phyloP scores from a whole-genome alignment of 1,140 invertebrate genomes.

The Halotydeus destructor region DNA sequence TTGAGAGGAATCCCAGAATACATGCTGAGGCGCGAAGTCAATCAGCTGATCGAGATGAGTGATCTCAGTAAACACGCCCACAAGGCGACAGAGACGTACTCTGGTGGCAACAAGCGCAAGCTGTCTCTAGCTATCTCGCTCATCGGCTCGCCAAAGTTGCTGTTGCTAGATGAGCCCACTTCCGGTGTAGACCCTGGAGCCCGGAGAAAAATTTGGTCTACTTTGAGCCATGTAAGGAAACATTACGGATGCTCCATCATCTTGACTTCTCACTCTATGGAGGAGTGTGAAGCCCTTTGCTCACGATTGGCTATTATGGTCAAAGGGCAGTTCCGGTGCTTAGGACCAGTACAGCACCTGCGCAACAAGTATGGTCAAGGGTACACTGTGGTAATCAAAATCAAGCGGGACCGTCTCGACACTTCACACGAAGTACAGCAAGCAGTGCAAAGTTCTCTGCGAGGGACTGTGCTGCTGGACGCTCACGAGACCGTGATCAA shows the following conservation, averaged over 20 bases:
- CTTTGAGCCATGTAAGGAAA: conserved; percentile 32
- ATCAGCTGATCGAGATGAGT: conserved; percentile 17
- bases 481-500: conserved; percentile 21
- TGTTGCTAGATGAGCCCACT: conserved; percentile 19
- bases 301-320: conserved; percentile 69
- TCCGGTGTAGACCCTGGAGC: conserved; percentile 41
- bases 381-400: conserved; percentile 6
- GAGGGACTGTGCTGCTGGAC: too few relatives aligned
- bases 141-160: background rate
- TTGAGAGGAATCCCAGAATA: conserved; percentile 1
- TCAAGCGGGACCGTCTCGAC: too few relatives aligned
- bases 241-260: conserved; percentile 18
- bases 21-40: conserved; percentile 20
- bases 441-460: conserved; percentile 10
- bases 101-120: conserved; percentile 36
- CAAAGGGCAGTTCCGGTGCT: conserved; percentile 48
- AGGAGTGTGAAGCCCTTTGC: conserved; percentile 69
- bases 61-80: conserved; percentile 18
- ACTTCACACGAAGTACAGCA: background rate
- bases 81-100: conserved; percentile 17
- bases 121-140: conserved; percentile 34
- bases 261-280: conserved; percentile 23
- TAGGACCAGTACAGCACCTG: conserved; percentile 44
- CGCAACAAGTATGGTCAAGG: conserved; percentile 52
- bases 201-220: conserved; percentile 38